Evolutionary conservation across 1,140 invertebrate species (phyloP).

Genomic region (Drosophila burlai): DNA sequence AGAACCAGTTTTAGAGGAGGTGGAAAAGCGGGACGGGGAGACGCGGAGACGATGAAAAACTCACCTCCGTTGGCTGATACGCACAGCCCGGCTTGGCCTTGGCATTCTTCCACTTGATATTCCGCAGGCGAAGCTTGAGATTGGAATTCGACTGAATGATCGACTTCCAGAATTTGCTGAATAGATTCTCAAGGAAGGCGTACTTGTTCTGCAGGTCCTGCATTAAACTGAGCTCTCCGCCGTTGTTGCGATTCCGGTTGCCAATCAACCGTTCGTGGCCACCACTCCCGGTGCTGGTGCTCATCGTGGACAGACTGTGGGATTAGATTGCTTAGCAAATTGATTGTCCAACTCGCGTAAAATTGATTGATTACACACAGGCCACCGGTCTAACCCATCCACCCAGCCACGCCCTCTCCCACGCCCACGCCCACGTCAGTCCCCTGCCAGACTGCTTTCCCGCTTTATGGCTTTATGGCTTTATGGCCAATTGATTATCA

Average conservation of each 20-base stretch:
- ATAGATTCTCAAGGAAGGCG: conserved; percentile 74
- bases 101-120: conserved; percentile 86
- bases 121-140: conserved; percentile 67
- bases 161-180: conserved; percentile 76
- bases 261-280: not conserved
- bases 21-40: too few relatives aligned
- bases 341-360: conserved; percentile 30
- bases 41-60: not conserved
- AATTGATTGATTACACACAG: conserved; percentile 44
- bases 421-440: conserved; percentile 17
- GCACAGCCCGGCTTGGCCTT: conserved; percentile 86
- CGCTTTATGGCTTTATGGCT: conserved; percentile 13
- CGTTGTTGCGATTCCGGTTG: conserved; percentile 14
- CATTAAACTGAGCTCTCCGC: conserved; percentile 41
- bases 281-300: conserved; percentile 26
- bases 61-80: conserved; percentile 87
- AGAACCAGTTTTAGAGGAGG: not conserved
- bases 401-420: not conserved
- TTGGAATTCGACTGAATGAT: conserved; percentile 70
- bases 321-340: conserved; percentile 41
- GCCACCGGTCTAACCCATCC: not conserved
- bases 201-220: conserved; percentile 77
- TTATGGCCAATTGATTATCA: conserved; percentile 56
- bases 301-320: conserved; percentile 45
- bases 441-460: not conserved